Percentiles rank a stretch among this genome's conserved stretches.
Evolutionary conservation across 2,113 vertebrate genomes (phyloP).

Genomic region (Papio anubis): DNA sequence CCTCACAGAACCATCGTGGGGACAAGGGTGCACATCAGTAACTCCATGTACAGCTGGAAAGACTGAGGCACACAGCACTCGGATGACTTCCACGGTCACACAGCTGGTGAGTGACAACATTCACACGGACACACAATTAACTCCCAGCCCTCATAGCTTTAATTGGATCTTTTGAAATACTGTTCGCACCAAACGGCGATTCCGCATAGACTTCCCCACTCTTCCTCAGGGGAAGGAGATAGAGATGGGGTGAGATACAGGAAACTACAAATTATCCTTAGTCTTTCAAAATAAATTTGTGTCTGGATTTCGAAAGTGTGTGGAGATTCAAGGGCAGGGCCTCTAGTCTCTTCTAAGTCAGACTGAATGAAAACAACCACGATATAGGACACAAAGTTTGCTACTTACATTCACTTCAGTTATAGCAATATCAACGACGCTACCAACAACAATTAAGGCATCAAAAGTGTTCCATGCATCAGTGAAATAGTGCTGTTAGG

Average conservation of each 20-base stretch:
- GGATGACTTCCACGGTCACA: neutral
- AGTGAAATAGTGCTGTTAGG: constrained; percentile 99
- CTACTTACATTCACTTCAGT: constrained; percentile 99
- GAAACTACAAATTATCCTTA: neutral
- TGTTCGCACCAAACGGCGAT: neutral
- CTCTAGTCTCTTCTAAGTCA: constrained; percentile 68
- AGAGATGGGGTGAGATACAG: neutral
- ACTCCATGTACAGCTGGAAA: neutral
- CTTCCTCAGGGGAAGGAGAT: neutral
- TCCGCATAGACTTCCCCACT: neutral
- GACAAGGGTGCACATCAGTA: neutral
- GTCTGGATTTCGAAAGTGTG: neutral
- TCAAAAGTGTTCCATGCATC: constrained; percentile 99
- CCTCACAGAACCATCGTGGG: neutral
- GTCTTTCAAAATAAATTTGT: neutral
- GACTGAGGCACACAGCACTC: neutral
- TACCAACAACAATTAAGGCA: constrained; percentile 99
- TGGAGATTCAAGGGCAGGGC: neutral
- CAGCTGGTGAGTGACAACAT: neutral
- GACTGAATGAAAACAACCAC: constrained; percentile 77
- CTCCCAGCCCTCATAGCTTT: neutral
- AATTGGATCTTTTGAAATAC: neutral
- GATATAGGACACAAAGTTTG: constrained; percentile 85
- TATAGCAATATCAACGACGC: constrained; percentile 99
- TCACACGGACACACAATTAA: neutral